Evolutionary conservation across 1,140 invertebrate species (phyloP).

Genomic region (Bombus picipes): DNA sequence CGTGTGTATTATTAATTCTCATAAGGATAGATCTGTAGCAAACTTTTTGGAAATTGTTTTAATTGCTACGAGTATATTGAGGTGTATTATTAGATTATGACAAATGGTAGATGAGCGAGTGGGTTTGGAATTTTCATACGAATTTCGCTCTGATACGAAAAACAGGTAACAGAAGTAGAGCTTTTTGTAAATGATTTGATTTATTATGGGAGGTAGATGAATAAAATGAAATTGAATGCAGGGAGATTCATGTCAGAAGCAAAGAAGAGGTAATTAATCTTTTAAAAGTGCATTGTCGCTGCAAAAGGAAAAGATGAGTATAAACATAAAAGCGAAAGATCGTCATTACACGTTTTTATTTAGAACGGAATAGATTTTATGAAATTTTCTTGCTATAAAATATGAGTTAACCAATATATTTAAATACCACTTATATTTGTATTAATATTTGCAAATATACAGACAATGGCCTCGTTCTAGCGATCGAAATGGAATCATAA

Average conservation of each 20-base stretch:
- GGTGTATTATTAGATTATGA: no score
- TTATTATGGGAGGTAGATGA: neutral
- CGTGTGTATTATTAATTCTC: no score
- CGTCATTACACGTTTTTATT: neutral
- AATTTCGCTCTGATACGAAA: no score
- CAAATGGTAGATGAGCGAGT: no score
- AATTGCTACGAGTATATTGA: no score
- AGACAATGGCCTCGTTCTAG: no score
- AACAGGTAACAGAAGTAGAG: neutral
- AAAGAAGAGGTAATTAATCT: neutral
- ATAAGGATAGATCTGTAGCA: no score
- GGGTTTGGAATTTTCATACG: neutral
- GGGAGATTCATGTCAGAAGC: neutral
- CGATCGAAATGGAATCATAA: no score
- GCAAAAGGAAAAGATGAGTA: neutral
- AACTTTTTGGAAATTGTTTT: no score
- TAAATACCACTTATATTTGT: no score
- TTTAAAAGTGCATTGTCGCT: neutral
- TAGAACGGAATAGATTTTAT: neutral
- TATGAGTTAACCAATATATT: neutral
- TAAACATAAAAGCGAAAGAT: neutral
- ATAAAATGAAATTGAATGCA: neutral
- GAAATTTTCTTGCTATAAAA: neutral
- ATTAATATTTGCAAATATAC: no score
- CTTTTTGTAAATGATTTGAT: neutral